Evolutionary conservation across 2,797 vertebrate genomes (phyloP).

Genomic region (Pelodytes ibericus): DNA sequence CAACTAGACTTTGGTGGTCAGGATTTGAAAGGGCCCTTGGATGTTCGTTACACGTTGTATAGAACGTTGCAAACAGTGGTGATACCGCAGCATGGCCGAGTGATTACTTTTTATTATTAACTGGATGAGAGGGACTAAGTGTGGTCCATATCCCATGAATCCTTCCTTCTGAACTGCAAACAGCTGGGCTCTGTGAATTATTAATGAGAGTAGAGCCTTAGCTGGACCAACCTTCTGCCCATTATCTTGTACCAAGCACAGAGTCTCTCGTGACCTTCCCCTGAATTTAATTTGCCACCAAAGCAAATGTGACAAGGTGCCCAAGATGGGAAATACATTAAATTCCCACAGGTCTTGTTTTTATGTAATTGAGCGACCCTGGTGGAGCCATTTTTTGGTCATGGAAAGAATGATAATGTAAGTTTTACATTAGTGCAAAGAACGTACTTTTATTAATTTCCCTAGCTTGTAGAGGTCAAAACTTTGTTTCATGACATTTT

Average conservation of each 20-base stretch:
- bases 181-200: conserved; percentile 39
- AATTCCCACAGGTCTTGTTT: neutral
- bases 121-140: neutral
- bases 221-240: neutral
- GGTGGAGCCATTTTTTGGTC: neutral
- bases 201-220: conserved; percentile 26
- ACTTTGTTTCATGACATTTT: too few species aligned
- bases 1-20: too few species aligned
- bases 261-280: neutral
- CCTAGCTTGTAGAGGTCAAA: too few species aligned
- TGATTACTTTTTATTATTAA: neutral
- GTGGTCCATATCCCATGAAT: conserved; percentile 2
- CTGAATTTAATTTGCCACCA: conserved; percentile 28
- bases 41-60: neutral
- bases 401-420: conserved; percentile 17
- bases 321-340: neutral
- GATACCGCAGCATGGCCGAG: neutral
- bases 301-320: conserved; percentile 43
- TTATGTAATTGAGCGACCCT: conserved; percentile 18
- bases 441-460: too few species aligned
- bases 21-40: neutral
- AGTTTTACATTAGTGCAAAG: too few species aligned
- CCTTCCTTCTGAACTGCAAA: conserved; percentile 1
- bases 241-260: neutral
- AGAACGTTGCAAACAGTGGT: neutral